A percentile compares a stretch with the other conserved stretches of the same genome.
Conservation (phyloP, 2,113 vertebrate genomes). For the Varanus salvator region DNA sequence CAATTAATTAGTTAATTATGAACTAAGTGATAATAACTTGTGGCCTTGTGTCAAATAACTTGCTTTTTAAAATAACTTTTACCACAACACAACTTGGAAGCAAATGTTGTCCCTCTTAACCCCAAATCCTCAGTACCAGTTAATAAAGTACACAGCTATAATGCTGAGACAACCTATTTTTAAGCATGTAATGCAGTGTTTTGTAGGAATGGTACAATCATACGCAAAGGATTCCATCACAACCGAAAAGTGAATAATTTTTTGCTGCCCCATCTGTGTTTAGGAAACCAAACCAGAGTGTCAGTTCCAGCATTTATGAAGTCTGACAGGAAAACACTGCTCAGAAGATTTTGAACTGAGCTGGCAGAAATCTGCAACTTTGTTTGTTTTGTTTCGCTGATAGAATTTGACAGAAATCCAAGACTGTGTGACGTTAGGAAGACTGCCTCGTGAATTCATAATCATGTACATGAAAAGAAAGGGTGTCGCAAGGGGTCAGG, state of each 20-base stretch:
- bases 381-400: slow-evolving; percentile 65
- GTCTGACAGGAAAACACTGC: slow-evolving; percentile 45
- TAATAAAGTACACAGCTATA: neutral
- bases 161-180: neutral
- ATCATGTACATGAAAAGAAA: slow-evolving; percentile 8
- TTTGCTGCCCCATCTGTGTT: slow-evolving; percentile 38
- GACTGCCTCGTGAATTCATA: neutral
- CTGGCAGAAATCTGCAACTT: slow-evolving; percentile 41
- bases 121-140: neutral
- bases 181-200: slow-evolving; percentile 48
- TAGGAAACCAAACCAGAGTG: slow-evolving; percentile 29
- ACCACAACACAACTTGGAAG: neutral
- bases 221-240: slow-evolving; percentile 45
- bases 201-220: slow-evolving; percentile 42
- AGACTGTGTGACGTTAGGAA: slow-evolving; percentile 71
- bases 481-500: neutral
- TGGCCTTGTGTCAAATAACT: no score
- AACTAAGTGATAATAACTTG: neutral
- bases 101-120: neutral
- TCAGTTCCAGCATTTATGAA: slow-evolving; percentile 59
- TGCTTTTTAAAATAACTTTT: no score
- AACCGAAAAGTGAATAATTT: slow-evolving; percentile 49
- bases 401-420: slow-evolving; percentile 63
- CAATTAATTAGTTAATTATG: neutral
- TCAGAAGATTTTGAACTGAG: slow-evolving; percentile 51